Conservation (phyloP, 1,140 invertebrate genomes). For the Philotrypesis tridentata region DNA sequence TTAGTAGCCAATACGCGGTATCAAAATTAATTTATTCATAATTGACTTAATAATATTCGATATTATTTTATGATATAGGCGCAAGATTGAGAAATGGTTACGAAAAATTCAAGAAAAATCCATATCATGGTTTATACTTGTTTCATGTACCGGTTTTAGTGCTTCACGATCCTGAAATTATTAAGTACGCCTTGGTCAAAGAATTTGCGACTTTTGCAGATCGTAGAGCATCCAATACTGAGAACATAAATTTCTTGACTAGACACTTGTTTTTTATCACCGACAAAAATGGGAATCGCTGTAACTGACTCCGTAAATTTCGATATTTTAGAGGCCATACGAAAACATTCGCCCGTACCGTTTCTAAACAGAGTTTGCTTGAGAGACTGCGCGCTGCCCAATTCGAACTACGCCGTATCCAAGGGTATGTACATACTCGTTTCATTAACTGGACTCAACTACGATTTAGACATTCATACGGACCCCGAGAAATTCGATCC, state of each 20-base stretch:
- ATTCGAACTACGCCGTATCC: slow-evolving; percentile 76
- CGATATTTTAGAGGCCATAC: slow-evolving; percentile 76
- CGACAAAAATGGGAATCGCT: slow-evolving; percentile 52
- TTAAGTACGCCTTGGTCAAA: neutral
- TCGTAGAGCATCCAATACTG: slow-evolving; percentile 69
- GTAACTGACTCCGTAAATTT: too few relatives aligned
- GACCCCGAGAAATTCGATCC: slow-evolving; percentile 79
- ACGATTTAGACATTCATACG: slow-evolving; percentile 75
- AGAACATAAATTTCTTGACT: slow-evolving; percentile 61
- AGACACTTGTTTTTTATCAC: slow-evolving; percentile 68
- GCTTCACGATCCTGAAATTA: slow-evolving; percentile 21
- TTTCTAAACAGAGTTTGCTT: slow-evolving; percentile 75
- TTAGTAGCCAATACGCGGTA: too few relatives aligned
- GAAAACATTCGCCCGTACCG: slow-evolving; percentile 78
- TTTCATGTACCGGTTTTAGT: neutral
- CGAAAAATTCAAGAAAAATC: slow-evolving; percentile 16
- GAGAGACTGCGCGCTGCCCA: slow-evolving; percentile 75
- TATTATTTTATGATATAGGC: neutral
- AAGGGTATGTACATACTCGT: slow-evolving; percentile 78
- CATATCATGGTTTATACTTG: slow-evolving; percentile 5
- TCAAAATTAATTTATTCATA: too few relatives aligned
- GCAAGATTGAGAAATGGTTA: neutral
- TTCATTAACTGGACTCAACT: slow-evolving; percentile 78
- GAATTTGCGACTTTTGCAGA: slow-evolving; percentile 74
- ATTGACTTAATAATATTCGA: too few relatives aligned